Evolutionary conservation across 2,113 vertebrate genomes (phyloP), one percentile per base, ranked within the genome.

Genomic region (Origma solitaria): DNA sequence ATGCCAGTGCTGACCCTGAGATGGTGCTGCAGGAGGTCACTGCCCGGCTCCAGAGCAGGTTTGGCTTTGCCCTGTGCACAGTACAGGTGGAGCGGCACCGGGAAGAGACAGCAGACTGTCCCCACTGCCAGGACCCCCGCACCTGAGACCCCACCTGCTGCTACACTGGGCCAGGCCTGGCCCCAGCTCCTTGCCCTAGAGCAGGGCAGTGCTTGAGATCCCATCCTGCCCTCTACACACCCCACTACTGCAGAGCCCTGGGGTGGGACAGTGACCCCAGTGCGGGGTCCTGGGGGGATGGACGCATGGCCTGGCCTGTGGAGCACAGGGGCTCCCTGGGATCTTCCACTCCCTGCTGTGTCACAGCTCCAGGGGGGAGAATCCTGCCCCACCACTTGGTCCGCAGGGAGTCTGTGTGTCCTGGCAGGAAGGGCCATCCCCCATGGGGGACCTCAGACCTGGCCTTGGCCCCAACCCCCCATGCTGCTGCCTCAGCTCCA

Each of bases 51-150:
- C 97, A 97, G 96, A 98, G 97, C 95, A 98, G 98, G 93, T 99
- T 99, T 25, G 98, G 98, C 81, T 99, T 99, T 90, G 88, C 98
- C 96, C 98, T 94, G 57, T 98, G 98, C 96, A 99, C 99, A 23
- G 98, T 99, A 91, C 99, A 99, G 97, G 98, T 99, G 22, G 99
- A 99, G 92, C 96, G 56, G 50, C 98, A 99, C 96, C 97, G 44
- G 49, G 98, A 99, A 0, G 99, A 98, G 93, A 98, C 98, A 98
- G 98, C 95, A 37, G 97, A 97, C 96, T 99, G 99, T 84, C 93
- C 40, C 56, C 98, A 97, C 93, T 99, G 99, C 97, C 98, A 98
- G 92, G 98, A 98, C 88, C 98, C 98, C 49, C 35, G 16, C 4
- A 97, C 98, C 96, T 99, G 97, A 99, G 71, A 37, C 30, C 68